Percentiles rank a stretch among this genome's conserved stretches.
phyloP scores from a whole-genome alignment of 1,140 invertebrate genomes.

The Calephelis nemesis region DNA sequence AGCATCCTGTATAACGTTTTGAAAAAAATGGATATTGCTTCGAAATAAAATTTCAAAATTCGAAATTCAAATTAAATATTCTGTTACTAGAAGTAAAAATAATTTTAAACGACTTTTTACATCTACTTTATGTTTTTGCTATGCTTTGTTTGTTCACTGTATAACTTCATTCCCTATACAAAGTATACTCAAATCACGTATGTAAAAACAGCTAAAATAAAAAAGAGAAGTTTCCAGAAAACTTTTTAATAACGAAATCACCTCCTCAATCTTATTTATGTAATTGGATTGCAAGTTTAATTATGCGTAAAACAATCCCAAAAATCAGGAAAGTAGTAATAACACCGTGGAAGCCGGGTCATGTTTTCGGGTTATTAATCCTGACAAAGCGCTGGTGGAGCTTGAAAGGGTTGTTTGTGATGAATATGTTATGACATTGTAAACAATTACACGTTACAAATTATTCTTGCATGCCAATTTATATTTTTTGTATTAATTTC shows the following conservation, averaged over 20 bases:
- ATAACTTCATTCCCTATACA: no score
- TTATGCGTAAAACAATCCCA: slow-evolving; percentile 76
- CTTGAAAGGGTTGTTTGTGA: slow-evolving; percentile 64
- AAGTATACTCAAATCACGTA: no score
- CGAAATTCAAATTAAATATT: no score
- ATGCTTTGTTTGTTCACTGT: no score
- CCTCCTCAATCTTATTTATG: slow-evolving; percentile 59
- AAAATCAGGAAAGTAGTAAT: slow-evolving; percentile 65
- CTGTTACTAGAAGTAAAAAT: no score
- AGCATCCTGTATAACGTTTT: no score
- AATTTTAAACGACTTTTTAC: no score
- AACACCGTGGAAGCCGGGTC: slow-evolving; percentile 43
- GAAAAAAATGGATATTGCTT: no score
- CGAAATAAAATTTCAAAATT: no score
- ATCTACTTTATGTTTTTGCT: no score
- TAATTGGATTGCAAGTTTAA: slow-evolving; percentile 75
- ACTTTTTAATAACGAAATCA: slow-evolving; percentile 31
- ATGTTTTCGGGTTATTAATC: slow-evolving; percentile 73
- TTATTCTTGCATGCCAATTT: slow-evolving; percentile 31
- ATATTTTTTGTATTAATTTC: slow-evolving; percentile 16
- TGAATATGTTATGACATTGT: slow-evolving; percentile 64
- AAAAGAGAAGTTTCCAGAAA: background rate
- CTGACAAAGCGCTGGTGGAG: slow-evolving; percentile 65
- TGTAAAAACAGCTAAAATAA: background rate
- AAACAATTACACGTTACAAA: slow-evolving; percentile 27